These are phyloP conservation scores for Exaiptasia diaphana DNA, from an alignment of 64 coral and sea anemone species.

Conservation along the genomic window DNA sequence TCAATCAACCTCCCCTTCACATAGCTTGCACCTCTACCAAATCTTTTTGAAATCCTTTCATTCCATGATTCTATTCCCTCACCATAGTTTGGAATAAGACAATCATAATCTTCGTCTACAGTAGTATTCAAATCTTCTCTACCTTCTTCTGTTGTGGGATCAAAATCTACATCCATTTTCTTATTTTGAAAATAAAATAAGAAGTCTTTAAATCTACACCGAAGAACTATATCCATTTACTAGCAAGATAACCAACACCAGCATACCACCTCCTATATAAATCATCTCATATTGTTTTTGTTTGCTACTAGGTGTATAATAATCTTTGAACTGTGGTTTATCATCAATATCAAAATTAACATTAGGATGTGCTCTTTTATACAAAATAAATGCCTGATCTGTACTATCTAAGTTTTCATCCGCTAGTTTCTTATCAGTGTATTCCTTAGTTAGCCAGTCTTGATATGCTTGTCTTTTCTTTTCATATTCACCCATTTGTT, in stretches of 20 bases:
- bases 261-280: neutral
- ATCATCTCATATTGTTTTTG: constrained; percentile 30
- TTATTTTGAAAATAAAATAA: neutral
- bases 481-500: neutral
- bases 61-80: no score
- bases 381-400: constrained; percentile 28
- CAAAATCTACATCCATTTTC: constrained; percentile 1
- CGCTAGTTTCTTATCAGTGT: neutral
- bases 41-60: no score
- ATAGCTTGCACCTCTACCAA: no score
- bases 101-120: no score
- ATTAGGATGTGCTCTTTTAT: constrained; percentile 8
- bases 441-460: constrained; percentile 13
- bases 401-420: neutral
- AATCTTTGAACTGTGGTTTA: neutral
- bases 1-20: no score
- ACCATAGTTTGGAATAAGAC: no score
- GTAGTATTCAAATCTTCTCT: neutral
- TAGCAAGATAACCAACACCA: constrained; percentile 20
- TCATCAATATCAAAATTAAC: neutral
- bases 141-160: neutral
- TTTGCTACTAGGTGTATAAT: neutral
- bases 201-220: neutral
- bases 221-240: constrained; percentile 1
- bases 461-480: constrained; percentile 1